Conservation (phyloP, 2,113 vertebrate species). For the Notarius quadriscutis region DNA sequence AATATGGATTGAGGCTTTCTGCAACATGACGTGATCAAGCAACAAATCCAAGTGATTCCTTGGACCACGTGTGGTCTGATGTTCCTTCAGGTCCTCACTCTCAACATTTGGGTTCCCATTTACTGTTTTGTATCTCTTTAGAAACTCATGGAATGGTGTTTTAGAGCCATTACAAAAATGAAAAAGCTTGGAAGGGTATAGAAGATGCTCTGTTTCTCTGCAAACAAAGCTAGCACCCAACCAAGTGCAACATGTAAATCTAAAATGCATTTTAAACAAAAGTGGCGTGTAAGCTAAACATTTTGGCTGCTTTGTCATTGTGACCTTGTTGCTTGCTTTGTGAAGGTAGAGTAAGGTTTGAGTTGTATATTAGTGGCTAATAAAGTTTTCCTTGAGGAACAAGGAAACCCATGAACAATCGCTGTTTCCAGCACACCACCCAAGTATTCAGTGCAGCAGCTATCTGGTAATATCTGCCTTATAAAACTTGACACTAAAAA, state of each 20-base stretch:
- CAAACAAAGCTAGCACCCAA: background rate
- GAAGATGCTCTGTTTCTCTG: too few species aligned
- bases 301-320: background rate
- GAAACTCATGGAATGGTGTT: too few species aligned
- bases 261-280: background rate
- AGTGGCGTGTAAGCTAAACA: background rate
- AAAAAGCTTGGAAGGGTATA: too few species aligned
- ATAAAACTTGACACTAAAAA: too few species aligned
- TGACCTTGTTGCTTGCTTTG: background rate
- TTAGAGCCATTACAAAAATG: too few species aligned
- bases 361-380: background rate
- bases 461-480: background rate
- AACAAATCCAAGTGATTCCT: background rate
- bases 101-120: background rate
- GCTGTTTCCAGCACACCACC: background rate
- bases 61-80: background rate
- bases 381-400: background rate
- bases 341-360: background rate
- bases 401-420: too few species aligned
- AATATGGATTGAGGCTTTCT: background rate
- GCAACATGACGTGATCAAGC: background rate
- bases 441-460: background rate
- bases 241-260: background rate
- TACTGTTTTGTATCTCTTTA: background rate
- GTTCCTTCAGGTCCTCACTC: background rate